Evolutionary conservation across 2,888 invertebrate species (phyloP), one percentile per base, ranked within the genome.

Genomic region (Tortricodes alternella): DNA sequence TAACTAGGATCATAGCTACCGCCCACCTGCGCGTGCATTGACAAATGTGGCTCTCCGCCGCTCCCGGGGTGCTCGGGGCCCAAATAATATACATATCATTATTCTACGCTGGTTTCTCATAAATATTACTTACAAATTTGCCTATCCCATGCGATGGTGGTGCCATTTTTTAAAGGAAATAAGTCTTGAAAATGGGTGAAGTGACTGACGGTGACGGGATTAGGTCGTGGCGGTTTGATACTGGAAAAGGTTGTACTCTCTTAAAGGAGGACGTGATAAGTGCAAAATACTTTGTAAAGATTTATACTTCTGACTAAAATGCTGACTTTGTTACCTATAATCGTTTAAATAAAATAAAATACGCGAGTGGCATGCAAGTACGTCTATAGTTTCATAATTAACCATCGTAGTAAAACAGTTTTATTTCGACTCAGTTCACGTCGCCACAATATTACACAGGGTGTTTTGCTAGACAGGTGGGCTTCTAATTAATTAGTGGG

Each of bases 71-170:
- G 68, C 74, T 65, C 68, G 67, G 71, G 72, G 69, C 80, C 83
- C 84, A 83, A 85, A 87, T 85, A 85, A 84, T 83, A 85, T 85
- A 85, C 87, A 85, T 86, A 85, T 85, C 83, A 86, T 87, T 85
- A 86, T 80, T 84, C 78, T 73, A 75, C 78, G 73, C 73, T 78
- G 71, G 76, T 78, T 76, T 73, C 80, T 72, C 83, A 83, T 86
- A 83, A 86, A 87, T 88, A 85, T 83, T 80, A 78, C 83, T 78
- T 78, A 82, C 78, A 81, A 81, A 81, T 83, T 84, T 76, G 76
- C 81, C 77, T 71, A 74, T 78, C 78, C 70, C 70, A 64, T 69
- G 73, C 70, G 67, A 73, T 72, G 62, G 71, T 68, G 64, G 64
- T 63, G 72, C 82, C 74, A 80, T 83, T 86, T 83, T 84, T 85